Evolutionary conservation across 2,113 vertebrate species (phyloP).

Genomic region (Rhea americana): DNA sequence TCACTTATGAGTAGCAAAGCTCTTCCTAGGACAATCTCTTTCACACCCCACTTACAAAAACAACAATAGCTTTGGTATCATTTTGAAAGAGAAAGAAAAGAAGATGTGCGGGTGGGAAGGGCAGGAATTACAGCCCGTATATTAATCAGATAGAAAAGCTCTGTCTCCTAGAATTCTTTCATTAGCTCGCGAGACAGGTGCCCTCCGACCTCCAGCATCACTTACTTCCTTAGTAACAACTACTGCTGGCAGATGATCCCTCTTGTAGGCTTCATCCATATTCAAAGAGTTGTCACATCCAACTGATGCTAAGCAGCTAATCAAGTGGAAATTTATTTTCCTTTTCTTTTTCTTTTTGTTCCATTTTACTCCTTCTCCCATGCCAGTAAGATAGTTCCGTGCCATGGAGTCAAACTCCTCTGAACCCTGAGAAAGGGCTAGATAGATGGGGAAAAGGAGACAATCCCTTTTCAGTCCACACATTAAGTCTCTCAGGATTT

Average conservation of each 20-base stretch:
- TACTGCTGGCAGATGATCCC: conserved; percentile 73
- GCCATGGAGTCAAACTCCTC: conserved; percentile 28
- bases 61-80: conserved; percentile 1
- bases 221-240: conserved; percentile 74
- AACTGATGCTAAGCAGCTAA: conserved; percentile 74
- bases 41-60: conserved; percentile 34
- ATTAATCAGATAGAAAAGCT: conserved; percentile 73
- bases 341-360: conserved; percentile 35
- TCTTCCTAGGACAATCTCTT: conserved; percentile 36
- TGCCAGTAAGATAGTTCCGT: background rate
- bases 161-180: conserved; percentile 71
- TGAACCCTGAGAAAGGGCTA: background rate
- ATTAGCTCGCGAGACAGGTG: conserved; percentile 71
- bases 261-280: conserved; percentile 75
- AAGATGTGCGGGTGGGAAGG: conserved; percentile 59
- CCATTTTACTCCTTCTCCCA: background rate
- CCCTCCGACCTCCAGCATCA: conserved; percentile 66
- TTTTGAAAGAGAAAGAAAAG: conserved; percentile 43
- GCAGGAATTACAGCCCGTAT: conserved; percentile 55
- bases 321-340: conserved; percentile 67
- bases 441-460: background rate
- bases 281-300: conserved; percentile 71
- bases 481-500: conserved; percentile 2
- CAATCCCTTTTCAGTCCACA: conserved; percentile 21
- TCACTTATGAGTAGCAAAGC: background rate